phyloP scores from a whole-genome alignment of 2,797 vertebrate genomes.

The Threskiornis aethiopicus region DNA sequence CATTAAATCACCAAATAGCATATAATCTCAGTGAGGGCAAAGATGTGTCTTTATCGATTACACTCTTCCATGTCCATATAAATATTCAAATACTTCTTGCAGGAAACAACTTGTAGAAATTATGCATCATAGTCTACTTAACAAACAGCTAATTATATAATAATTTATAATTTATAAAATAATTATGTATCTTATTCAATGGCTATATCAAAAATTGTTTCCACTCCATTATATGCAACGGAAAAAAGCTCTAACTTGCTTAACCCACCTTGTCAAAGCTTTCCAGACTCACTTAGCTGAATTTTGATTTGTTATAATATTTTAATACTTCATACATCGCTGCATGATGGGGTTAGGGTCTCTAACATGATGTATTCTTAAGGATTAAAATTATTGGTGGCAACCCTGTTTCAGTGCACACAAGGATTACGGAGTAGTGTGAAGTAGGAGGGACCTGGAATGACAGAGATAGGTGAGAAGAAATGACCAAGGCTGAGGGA shows the following conservation, averaged over 20 bases:
- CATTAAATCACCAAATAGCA: neutral
- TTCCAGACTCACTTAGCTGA: neutral
- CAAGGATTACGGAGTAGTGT: neutral
- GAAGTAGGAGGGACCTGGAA: neutral
- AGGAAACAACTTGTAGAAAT: neutral
- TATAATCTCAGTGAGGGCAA: neutral
- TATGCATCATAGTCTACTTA: neutral
- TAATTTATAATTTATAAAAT: neutral
- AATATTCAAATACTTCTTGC: neutral
- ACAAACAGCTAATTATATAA: neutral
- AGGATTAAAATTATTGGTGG: neutral
- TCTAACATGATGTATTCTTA: neutral
- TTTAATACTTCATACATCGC: neutral
- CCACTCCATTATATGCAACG: neutral
- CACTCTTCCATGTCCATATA: neutral
- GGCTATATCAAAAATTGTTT: neutral
- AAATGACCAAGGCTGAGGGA: neutral
- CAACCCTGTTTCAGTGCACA: neutral
- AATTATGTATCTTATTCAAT: neutral
- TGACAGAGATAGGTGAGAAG: neutral
- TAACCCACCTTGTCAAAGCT: neutral
- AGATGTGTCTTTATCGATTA: neutral
- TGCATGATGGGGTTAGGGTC: neutral
- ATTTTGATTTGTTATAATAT: neutral
- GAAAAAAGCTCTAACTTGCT: neutral